phyloP scores from a whole-genome alignment of 2,113 vertebrate genomes.

The Plecturocebus donacophilus region DNA sequence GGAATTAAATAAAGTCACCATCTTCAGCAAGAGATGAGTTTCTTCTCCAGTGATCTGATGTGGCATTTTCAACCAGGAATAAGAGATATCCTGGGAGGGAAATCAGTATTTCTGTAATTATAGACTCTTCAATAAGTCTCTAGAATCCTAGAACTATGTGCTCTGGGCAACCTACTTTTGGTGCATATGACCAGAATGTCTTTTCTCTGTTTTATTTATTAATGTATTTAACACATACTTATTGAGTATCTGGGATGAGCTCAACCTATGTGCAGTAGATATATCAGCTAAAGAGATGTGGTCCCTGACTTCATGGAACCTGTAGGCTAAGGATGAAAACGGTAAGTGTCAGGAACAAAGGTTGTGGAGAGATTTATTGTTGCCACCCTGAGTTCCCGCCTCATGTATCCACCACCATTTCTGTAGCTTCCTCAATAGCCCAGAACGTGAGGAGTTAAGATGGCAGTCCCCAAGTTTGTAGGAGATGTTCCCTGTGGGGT shows the following conservation, averaged over 20 bases:
- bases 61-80: background rate
- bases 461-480: fast-evolving
- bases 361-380: background rate
- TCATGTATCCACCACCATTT: fast-evolving
- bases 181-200: background rate
- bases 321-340: background rate
- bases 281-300: background rate
- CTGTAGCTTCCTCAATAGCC: background rate
- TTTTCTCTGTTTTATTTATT: background rate
- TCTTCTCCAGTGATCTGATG: background rate
- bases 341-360: background rate
- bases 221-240: background rate
- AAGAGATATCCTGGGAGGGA: background rate
- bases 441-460: too few relatives aligned
- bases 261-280: background rate
- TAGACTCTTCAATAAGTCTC: background rate
- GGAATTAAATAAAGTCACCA: background rate
- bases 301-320: too few relatives aligned
- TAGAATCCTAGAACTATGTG: background rate
- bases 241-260: background rate
- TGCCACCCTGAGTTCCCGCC: background rate
- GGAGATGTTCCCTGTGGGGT: background rate
- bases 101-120: background rate
- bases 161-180: background rate
- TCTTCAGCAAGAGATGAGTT: background rate